Evolutionary conservation across 2,888 invertebrate genomes (phyloP), one percentile per base, ranked within the genome.

Genomic region (Phortica okadai): DNA sequence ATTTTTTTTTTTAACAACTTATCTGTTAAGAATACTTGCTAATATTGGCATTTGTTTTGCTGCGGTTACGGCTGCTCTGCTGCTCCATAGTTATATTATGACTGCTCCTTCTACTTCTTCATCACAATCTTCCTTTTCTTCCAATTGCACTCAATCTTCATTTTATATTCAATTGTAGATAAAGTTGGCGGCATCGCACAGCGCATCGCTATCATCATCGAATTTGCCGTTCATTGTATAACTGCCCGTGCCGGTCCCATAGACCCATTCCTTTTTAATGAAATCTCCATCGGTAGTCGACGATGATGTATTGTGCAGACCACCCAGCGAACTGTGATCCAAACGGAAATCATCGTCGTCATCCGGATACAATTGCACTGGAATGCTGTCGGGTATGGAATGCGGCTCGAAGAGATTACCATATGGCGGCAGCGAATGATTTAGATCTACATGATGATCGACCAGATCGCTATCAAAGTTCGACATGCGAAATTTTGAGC

Each of bases 251-350:
- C 88, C 90, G 67, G 88, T 80, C 76, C 90, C 91, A 74, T 91
- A 91, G 45, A 88, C 90, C 91, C 91, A 91, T 82, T 91, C 91
- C 83, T 91, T 91, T 33, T 91, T 91, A 33, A 91, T 91, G 78
- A 90, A 91, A 77, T 91, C 91, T 8, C 90, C 91, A 77, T 91
- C 91, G 69, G 89, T 91, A 41, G 91, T 91, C 70, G 90, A 90
- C 10, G 91, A 90, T 16, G 91, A 90, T 16, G 90, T 90, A 33
- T 88, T 89, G 64, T 90, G 89, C 7, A 90, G 78, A 16, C 87
- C 88, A 66, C 90, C 90, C 82, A 91, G 74, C 21, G 90, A 90
- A 77, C 90, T 90, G 77, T 91, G 91, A 82, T 91, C 91, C 83
- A 91, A 77, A 50, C 90, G 91, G 77, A 91, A 91, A 76, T 91